Evolutionary conservation across 2,888 invertebrate genomes (phyloP), one percentile per base, ranked within the genome.

Genomic region (Papilio gigon): DNA sequence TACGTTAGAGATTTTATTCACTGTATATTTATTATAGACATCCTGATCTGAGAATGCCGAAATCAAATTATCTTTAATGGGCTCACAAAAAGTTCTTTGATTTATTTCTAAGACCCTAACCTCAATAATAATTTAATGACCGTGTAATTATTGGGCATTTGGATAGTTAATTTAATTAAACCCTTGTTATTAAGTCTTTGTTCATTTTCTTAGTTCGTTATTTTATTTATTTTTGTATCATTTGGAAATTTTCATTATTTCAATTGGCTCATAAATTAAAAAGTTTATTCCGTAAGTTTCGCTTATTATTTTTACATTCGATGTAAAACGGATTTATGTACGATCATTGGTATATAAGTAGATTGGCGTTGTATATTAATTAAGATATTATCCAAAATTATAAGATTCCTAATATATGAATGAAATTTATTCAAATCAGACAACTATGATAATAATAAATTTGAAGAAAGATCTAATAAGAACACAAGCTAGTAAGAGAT

Each of bases 1-100:
- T 56, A 27, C 1, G 12, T 53, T 2, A 53, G 2, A 37, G 67
- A 17, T 11, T 59, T 20, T 47, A n/a, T 75, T 79, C 83, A 82
- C 82, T 78, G 71, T 77, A 76, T 78, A 74, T 74, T 73, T 75
- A 76, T 75, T 74, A 73, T 72, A 72, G 76, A 30, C 56, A 70
- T 47, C 47, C 17, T 17, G n/a, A 27, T 27, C n/a, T 53, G 27
- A 25, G 71, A 74, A 78, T 75, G 78, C 80, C 82, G 78, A 82
- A 88, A 88, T 86, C 89, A 89, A 89, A 89, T 89, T 65, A 88
- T 78, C 77, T 78, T 80, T 88, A 86, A 89, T 86, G 80, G 82
- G 74, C 73, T 72, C 76, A 81, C 76, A 84, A 82, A 82, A 80
- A 79, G 76, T 75, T 80, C 80, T 77, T 81, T 83, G 81, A 85